A percentile compares a stretch with the other conserved stretches of the same genome.
Conservation (phyloP, 1,140 invertebrate species). For the Eupristina koningsbergeri region DNA sequence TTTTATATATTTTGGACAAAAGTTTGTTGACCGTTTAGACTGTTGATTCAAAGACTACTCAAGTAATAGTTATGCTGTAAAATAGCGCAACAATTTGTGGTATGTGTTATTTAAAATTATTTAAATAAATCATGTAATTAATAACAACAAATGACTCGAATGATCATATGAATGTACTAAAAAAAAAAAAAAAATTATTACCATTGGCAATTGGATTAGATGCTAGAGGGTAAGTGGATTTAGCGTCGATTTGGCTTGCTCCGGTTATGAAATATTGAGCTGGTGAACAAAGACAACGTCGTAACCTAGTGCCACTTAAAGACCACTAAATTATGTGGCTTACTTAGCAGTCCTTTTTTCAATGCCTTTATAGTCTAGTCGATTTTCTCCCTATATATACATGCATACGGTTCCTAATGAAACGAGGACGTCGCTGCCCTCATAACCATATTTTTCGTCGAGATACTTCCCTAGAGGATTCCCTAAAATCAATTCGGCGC, state of each 20-base stretch:
- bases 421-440: slow-evolving; percentile 30
- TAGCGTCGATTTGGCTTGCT: not conserved
- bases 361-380: not conserved
- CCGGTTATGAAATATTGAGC: slow-evolving; percentile 17
- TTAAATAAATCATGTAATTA: too few species aligned
- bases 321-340: not conserved
- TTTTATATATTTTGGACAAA: not conserved
- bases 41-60: not conserved
- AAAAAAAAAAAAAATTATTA: too few species aligned
- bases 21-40: not conserved
- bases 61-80: not conserved
- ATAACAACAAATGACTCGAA: too few species aligned
- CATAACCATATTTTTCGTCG: not conserved
- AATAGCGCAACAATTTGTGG: not conserved
- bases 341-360: not conserved
- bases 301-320: not conserved
- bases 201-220: too few species aligned
- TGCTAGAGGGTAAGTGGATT: slow-evolving; percentile 10
- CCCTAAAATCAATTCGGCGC: slow-evolving; percentile 26
- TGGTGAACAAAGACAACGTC: not conserved
- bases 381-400: not conserved
- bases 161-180: too few species aligned
- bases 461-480: not conserved
- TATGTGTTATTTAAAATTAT: too few species aligned
- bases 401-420: not conserved